Base-by-base conservation (phyloP, 2,113 vertebrate genomes). In the Monopterus albus region DNA sequence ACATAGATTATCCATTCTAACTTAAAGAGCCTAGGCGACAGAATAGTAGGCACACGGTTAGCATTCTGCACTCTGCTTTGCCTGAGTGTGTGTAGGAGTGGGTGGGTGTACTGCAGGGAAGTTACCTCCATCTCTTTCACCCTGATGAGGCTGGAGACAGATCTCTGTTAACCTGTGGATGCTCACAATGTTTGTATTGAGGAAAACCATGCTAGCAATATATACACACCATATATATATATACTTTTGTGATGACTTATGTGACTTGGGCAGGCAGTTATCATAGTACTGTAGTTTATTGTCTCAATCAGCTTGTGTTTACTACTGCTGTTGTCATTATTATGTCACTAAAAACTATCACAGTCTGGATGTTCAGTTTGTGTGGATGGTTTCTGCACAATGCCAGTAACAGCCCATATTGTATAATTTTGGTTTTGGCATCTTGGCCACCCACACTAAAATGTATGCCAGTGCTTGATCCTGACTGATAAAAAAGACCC, bases 341-440 rank as follows among this genome's bases (percentile, higher is more conserved):
- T n/a, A n/a, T n/a, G n/a, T n/a, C n/a, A n/a, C n/a, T n/a, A n/a
- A n/a, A n/a, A n/a, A n/a, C n/a, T n/a, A n/a, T n/a, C n/a, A n/a
- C n/a, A n/a, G n/a, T 45, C 11, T 43, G 35, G n/a, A 6, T 23
- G 23, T 56, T 13, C n/a, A 18, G 17, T 63, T 43, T 15, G 36
- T 50, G 26, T 1, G 5, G 5, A 15, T 21, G 35, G 33, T 59
- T 65, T 73, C 46, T 61, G 53, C 21, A 50, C 23, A 25, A 15
- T 15, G n/a, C 60, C 40, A 18, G 3, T 6, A 25, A 56, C 2
- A 6, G n/a, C 23, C 0, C 29, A 17, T 45, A n/a, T n/a, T 52
- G n/a, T 35, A 40, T 50, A 2, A 38, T 64, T 74, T 57, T 59
- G 39, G 20, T 66, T 76, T 69, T 43, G 52, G 33, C 25, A 47